Percentiles rank a stretch among this genome's conserved stretches.
Conservation (phyloP, 92 coral and sea anemone species). For the Isaurus tuberculatus region DNA sequence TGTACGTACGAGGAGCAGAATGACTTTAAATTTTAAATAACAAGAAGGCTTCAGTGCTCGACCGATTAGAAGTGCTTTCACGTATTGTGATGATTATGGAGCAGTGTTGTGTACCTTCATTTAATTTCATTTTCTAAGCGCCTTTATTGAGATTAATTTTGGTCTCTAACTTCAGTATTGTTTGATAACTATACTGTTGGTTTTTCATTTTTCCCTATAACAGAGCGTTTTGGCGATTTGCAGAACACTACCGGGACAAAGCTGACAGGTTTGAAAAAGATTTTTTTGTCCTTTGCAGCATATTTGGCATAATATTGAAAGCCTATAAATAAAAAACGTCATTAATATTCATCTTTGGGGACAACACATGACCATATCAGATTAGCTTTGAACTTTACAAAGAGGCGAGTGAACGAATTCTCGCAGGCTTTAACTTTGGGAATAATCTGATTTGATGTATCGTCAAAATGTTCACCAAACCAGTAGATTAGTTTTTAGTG, state of each 20-base stretch:
- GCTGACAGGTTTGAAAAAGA: conserved; percentile 82
- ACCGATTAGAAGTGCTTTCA: too few relatives aligned
- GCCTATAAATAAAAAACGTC: not conserved
- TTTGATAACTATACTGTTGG: not conserved
- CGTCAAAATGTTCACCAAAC: not conserved
- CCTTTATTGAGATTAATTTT: not conserved
- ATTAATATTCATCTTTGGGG: conserved; percentile 65
- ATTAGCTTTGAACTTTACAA: conserved; percentile 11
- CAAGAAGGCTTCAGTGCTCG: too few relatives aligned
- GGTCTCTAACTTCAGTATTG: conserved; percentile 12
- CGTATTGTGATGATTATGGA: not conserved
- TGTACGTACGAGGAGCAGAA: not conserved
- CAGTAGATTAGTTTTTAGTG: not conserved
- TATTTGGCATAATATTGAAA: not conserved
- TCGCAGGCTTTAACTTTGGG: not conserved
- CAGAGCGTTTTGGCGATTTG: conserved; percentile 95
- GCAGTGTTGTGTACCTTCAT: not conserved
- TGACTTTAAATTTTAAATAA: too few relatives aligned
- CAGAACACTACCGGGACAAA: conserved; percentile 85
- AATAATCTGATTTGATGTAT: not conserved
- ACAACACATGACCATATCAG: conserved; percentile 20
- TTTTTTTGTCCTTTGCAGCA: conserved; percentile 43
- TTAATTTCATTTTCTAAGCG: not conserved
- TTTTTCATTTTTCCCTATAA: not conserved
- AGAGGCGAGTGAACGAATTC: not conserved